These are phyloP conservation scores for Alviniconcha strummeri DNA, from an alignment of 2,888 invertebrate genomes.

Conservation along the genomic window DNA sequence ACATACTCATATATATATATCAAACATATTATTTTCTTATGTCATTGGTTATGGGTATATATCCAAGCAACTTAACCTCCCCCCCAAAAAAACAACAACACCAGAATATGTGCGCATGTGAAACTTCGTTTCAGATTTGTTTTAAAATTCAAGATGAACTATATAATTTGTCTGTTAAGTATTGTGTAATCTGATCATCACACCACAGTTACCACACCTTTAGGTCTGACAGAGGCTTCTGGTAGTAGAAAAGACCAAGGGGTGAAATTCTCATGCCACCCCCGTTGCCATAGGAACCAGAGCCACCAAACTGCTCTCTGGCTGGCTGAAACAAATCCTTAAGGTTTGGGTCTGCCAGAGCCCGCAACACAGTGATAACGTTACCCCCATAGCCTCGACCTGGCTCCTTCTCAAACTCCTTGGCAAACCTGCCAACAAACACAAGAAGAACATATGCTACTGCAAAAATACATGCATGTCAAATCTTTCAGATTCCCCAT, in stretches of 20 bases:
- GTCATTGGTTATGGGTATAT: no score
- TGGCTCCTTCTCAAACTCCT: conserved; percentile 79
- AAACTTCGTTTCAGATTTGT: no score
- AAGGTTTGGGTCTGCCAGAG: conserved; percentile 73
- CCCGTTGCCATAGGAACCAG: conserved; percentile 86
- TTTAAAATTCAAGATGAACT: no score
- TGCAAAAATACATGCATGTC: background rate
- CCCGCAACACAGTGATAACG: conserved; percentile 72
- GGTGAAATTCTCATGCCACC: conserved; percentile 85
- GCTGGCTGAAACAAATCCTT: conserved; percentile 80
- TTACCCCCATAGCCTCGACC: conserved; percentile 81
- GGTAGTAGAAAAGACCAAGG: conserved; percentile 77
- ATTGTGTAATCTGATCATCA: no score
- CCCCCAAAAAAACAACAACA: no score
- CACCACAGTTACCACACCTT: conserved; percentile 42
- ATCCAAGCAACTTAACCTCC: no score
- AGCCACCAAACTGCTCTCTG: conserved; percentile 80
- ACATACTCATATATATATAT: no score
- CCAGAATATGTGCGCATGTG: no score
- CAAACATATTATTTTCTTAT: no score
- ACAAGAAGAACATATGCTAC: background rate
- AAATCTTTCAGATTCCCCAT: background rate
- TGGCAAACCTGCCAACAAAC: conserved; percentile 76
- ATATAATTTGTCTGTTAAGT: no score
- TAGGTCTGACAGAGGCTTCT: conserved; percentile 48